phyloP scores from a whole-genome alignment of 35 echinoderm and acorn worm genomes.

The Holothuria glaberrima region DNA sequence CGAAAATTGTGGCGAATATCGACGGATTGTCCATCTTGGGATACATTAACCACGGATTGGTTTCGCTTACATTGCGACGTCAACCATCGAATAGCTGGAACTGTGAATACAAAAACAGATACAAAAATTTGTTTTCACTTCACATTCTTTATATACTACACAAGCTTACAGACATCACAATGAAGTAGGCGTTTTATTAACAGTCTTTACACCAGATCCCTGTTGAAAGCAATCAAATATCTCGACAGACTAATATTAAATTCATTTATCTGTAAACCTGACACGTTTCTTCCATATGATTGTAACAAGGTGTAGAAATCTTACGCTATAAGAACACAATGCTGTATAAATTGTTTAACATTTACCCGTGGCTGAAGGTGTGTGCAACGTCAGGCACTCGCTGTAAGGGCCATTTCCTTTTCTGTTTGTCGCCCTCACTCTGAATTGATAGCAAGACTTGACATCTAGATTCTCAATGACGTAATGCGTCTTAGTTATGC shows the following conservation, averaged over 20 bases:
- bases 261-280: too few species aligned
- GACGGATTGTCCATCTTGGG: constrained; percentile 68
- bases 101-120: constrained; percentile 34
- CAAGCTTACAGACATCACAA: neutral
- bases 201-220: neutral
- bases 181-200: neutral
- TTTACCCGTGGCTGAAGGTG: constrained; percentile 65
- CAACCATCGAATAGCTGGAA: constrained; percentile 68
- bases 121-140: neutral
- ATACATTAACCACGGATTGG: constrained; percentile 57
- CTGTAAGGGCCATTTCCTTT: constrained; percentile 62
- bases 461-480: constrained; percentile 55
- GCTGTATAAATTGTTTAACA: too few species aligned
- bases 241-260: neutral
- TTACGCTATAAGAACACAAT: too few species aligned
- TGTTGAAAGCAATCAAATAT: neutral
- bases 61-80: constrained; percentile 59
- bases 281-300: too few species aligned
- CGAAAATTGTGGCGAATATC: constrained; percentile 20
- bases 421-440: constrained; percentile 67
- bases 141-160: neutral
- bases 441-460: constrained; percentile 65
- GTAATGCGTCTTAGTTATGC: constrained; percentile 11
- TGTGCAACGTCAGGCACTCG: constrained; percentile 63
- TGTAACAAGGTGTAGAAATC: too few species aligned